Percentiles rank a stretch among this genome's conserved stretches.
These are phyloP conservation scores for Pseudopipra pipra DNA, from an alignment of 2,113 vertebrate species.

Conservation along the genomic window DNA sequence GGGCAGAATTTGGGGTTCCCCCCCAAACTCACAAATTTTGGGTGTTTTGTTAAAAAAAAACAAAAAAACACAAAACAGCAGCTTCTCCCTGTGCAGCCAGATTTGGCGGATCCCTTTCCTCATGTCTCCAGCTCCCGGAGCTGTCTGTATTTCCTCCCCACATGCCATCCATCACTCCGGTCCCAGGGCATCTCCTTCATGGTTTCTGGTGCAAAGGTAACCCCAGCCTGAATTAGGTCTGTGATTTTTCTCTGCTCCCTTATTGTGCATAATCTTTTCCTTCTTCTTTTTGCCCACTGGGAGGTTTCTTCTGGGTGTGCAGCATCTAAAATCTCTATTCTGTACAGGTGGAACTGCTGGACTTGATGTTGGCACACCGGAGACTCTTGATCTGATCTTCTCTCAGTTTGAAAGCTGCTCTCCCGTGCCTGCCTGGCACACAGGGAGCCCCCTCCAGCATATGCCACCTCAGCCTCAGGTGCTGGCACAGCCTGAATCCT, in stretches of 20 bases:
- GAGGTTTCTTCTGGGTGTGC: neutral
- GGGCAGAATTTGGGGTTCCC: too few relatives aligned
- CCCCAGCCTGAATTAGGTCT: neutral
- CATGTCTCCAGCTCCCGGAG: fast-evolving
- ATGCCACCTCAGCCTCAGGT: neutral
- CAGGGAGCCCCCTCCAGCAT: neutral
- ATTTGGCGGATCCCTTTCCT: neutral
- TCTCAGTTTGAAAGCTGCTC: neutral
- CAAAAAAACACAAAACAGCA: too few relatives aligned
- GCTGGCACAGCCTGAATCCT: neutral
- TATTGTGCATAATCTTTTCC: neutral
- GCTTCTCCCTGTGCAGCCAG: fast-evolving
- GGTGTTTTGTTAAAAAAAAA: too few relatives aligned
- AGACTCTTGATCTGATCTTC: neutral
- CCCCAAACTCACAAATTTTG: too few relatives aligned
- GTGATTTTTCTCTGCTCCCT: neutral
- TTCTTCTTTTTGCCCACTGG: neutral
- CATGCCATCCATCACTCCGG: neutral
- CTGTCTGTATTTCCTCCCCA: neutral
- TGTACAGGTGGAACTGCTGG: neutral
- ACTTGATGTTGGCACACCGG: neutral
- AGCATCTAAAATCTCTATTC: neutral
- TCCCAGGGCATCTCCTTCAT: neutral
- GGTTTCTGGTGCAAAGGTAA: neutral
- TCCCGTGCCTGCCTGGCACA: neutral